These are phyloP conservation scores for Pionites leucogaster DNA, from an alignment of 2,113 vertebrate genomes.

Conservation along the genomic window DNA sequence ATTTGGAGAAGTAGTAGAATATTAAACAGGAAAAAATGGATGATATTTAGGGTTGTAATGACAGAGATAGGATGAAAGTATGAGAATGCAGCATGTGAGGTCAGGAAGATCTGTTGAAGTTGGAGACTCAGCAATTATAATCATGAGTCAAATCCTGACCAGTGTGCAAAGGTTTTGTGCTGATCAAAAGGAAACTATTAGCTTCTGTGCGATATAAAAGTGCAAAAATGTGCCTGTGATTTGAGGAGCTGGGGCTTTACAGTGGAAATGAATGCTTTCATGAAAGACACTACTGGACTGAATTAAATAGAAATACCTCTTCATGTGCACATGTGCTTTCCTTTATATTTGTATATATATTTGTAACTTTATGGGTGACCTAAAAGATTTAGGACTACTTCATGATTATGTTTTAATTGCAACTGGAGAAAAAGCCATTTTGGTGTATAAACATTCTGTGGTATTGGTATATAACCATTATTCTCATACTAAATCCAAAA, in stretches of 20 bases:
- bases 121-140: not conserved
- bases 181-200: not conserved
- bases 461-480: not conserved
- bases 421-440: not conserved
- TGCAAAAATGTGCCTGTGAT: not conserved
- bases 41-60: not conserved
- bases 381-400: not conserved
- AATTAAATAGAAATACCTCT: not conserved
- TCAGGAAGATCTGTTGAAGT: not conserved
- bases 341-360: not conserved
- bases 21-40: not conserved
- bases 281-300: not conserved
- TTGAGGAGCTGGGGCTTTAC: not conserved
- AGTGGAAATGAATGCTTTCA: not conserved
- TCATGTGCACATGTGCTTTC: not conserved
- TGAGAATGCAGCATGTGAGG: not conserved
- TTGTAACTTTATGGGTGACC: not conserved
- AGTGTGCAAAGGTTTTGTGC: not conserved
- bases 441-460: not conserved
- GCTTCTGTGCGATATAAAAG: not conserved
- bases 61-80: not conserved
- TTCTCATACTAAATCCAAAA: not conserved
- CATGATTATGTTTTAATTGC: not conserved
- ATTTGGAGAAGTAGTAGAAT: conserved; percentile 1
- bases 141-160: not conserved